Conservation (phyloP, 2,113 vertebrate genomes). For the Xenopus tropicalis region DNA sequence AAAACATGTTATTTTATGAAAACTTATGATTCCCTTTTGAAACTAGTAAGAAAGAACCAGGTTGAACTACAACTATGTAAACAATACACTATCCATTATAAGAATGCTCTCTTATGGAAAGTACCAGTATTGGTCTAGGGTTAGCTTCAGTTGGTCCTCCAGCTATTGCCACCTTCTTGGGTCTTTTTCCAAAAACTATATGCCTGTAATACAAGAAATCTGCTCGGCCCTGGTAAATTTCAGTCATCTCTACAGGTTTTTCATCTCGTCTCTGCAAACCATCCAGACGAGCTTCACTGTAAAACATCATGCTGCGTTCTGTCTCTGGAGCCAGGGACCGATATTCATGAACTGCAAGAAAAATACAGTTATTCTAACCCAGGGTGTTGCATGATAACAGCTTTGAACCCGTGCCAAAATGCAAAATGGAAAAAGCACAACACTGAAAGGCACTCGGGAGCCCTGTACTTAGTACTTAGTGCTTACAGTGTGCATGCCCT, state of each 20-base stretch:
- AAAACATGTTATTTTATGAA: no score
- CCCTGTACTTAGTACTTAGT: no score
- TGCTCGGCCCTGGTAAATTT: constrained; percentile 65
- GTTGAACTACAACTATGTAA: no score
- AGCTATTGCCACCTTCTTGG: constrained; percentile 27
- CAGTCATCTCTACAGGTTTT: constrained; percentile 58
- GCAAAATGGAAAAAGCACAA: no score
- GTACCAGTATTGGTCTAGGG: constrained; percentile 59
- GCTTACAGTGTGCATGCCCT: no score
- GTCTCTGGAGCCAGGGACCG: constrained; percentile 55
- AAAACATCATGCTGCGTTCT: constrained; percentile 76
- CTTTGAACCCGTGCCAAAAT: no score
- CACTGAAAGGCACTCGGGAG: no score
- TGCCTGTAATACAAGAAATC: constrained; percentile 76
- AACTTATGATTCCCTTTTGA: no score
- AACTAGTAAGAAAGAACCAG: no score
- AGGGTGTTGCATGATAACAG: no score
- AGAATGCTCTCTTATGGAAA: no score
- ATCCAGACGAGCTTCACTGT: constrained; percentile 57
- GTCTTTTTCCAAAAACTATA: constrained; percentile 49
- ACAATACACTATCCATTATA: no score
- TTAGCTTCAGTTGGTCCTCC: constrained; percentile 18
- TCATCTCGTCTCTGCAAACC: constrained; percentile 66
- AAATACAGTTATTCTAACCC: not conserved
- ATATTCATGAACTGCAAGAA: constrained; percentile 70